Evolutionary conservation across 2,888 invertebrate genomes (phyloP), one percentile per base, ranked within the genome.

Genomic region (Herminia tarsipennalis): DNA sequence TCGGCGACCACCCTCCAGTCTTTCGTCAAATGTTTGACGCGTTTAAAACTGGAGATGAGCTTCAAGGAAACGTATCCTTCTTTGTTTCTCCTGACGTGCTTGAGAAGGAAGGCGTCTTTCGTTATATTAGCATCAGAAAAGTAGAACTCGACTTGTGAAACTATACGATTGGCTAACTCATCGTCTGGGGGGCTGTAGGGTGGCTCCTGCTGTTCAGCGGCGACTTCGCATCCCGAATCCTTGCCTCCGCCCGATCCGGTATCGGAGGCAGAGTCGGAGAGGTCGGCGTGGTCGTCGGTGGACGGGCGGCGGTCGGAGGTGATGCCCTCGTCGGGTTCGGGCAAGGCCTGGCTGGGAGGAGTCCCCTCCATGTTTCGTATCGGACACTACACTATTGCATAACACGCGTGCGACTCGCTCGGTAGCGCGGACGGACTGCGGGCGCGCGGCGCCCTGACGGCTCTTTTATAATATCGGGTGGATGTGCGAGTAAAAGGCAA

Each of bases 11-110:
- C 96, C 56, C 97, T 93, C 96, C 98, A 98, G 80, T 98, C 98
- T 78, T 97, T 96, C 8, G 98, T 97, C 45, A 98, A 88, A 73
- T 98, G 97, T 73, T 98, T 98, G 28, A 99, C 98, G 53, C 98
- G 94, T 78, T 98, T 98, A 83, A 99, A 98, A 74, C 98, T 98
- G 8, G 98, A 97, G 61, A 99, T 97, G 44, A 99, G 92, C 83
- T 98, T 99, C 38, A 99, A 92, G 39, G 97, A 98, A 9, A 99
- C 98, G 86, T 96, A 98, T 12, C 98, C 98, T 85, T 98, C 98
- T 85, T 98, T 98, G 84, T 98, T 98, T 39, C 98, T 93, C 43
- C 97, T 94, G 13, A 98, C 98, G 80, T 98, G 98, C 81, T 99
- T 99, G 55, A 98, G 87, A 30, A 99, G 92, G 85, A 99, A 99